Conservation (phyloP, 2,113 vertebrate species). For the Zingel zingel region DNA sequence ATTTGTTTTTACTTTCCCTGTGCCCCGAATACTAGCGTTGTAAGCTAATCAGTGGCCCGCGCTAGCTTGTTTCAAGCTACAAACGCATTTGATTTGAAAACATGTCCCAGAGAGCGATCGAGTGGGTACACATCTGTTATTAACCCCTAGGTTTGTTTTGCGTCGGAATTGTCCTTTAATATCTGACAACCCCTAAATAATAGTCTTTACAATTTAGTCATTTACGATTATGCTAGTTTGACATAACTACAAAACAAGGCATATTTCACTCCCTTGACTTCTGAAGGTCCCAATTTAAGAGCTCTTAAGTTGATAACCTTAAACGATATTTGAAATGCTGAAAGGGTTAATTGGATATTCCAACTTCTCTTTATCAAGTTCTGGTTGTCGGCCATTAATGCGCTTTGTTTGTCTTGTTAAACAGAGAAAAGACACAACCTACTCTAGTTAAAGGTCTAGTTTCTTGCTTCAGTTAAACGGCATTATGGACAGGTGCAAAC, state of each 20-base stretch:
- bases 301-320: background rate
- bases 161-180: background rate
- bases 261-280: background rate
- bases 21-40: too few relatives aligned
- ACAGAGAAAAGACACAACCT: slow-evolving; percentile 2
- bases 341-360: background rate
- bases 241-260: too few relatives aligned
- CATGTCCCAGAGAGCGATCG: too few relatives aligned
- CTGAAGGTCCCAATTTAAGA: background rate
- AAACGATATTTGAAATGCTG: background rate
- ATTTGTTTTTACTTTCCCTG: too few relatives aligned
- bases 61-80: too few relatives aligned
- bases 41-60: too few relatives aligned
- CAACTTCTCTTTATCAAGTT: background rate
- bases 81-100: too few relatives aligned
- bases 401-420: background rate
- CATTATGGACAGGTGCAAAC: background rate
- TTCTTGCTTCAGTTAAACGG: background rate
- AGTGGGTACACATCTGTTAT: too few relatives aligned
- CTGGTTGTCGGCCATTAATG: background rate
- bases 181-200: background rate
- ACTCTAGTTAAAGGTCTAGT: background rate
- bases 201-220: background rate
- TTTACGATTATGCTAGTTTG: background rate
- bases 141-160: too few relatives aligned